phyloP scores from a whole-genome alignment of 2,888 invertebrate genomes.

The Ectemnius cavifrons region DNA sequence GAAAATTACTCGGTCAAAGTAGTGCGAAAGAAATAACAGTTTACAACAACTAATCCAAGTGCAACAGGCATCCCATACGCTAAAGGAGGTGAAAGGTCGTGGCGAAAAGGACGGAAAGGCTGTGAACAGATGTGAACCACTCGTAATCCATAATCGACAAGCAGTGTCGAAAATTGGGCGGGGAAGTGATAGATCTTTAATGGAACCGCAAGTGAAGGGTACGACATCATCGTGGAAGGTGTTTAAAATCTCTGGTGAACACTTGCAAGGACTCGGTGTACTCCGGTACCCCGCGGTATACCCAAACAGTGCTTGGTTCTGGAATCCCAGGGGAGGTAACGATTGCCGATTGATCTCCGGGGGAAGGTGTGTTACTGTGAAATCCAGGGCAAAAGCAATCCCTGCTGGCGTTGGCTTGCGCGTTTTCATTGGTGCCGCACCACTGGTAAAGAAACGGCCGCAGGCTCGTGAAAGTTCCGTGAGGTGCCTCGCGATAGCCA shows the following conservation, averaged over 20 bases:
- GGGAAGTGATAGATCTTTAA: neutral
- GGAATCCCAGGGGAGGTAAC: too few relatives aligned
- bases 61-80: too few relatives aligned
- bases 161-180: neutral
- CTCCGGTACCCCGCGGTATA: neutral
- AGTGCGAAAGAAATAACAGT: too few relatives aligned
- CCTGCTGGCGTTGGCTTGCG: neutral
- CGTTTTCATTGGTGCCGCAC: slow-evolving; percentile 26
- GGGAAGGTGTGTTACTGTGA: neutral
- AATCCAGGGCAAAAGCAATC: neutral
- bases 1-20: neutral
- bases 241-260: neutral
- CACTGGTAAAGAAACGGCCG: slow-evolving; percentile 46
- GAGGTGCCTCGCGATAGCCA: slow-evolving; percentile 46
- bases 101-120: neutral
- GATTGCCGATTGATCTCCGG: too few relatives aligned
- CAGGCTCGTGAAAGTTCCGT: slow-evolving; percentile 52
- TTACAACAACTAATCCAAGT: too few relatives aligned
- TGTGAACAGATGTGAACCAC: neutral
- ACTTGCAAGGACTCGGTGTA: neutral
- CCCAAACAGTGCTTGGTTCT: too few relatives aligned
- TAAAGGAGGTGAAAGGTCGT: too few relatives aligned
- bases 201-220: neutral
- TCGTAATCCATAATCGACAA: neutral
- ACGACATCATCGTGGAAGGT: neutral